phyloP scores from a whole-genome alignment of 2,888 invertebrate species.

The Apodemia mormo region DNA sequence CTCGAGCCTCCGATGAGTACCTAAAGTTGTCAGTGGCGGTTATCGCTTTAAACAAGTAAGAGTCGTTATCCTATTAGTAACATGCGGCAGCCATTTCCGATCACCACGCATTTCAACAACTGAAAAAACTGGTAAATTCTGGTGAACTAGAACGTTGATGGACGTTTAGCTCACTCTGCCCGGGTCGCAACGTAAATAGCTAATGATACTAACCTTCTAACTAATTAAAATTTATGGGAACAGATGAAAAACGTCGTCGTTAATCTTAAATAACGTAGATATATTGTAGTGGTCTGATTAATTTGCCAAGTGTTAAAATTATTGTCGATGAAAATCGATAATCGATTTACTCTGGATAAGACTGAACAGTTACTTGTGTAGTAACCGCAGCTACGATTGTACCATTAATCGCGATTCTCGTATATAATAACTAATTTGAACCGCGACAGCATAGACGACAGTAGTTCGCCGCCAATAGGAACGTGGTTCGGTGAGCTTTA shows the following conservation, averaged over 20 bases:
- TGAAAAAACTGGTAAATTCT: too few species aligned
- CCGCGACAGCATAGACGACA: conserved; percentile 7
- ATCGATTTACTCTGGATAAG: conserved; percentile 8
- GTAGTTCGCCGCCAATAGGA: conserved; percentile 12
- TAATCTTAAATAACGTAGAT: not conserved
- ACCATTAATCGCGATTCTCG: conserved; percentile 11
- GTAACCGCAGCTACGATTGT: conserved; percentile 3
- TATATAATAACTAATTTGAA: conserved; percentile 7
- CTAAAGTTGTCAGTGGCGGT: too few species aligned
- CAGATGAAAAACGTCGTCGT: not conserved
- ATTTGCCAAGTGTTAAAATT: conserved; percentile 12
- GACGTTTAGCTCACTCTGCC: too few species aligned
- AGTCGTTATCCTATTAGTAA: too few species aligned
- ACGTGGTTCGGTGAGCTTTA: not conserved
- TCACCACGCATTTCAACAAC: too few species aligned
- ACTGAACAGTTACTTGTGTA: not conserved
- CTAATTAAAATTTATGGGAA: not conserved
- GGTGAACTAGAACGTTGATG: too few species aligned
- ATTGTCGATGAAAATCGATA: conserved; percentile 13
- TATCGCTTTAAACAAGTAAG: too few species aligned
- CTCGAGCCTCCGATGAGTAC: too few species aligned
- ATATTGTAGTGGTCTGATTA: not conserved
- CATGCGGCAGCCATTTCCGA: too few species aligned
- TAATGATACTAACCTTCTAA: too few species aligned
- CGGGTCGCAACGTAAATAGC: too few species aligned